Base-by-base conservation (phyloP, 2,113 vertebrate genomes). In the Cavia aperea region DNA sequence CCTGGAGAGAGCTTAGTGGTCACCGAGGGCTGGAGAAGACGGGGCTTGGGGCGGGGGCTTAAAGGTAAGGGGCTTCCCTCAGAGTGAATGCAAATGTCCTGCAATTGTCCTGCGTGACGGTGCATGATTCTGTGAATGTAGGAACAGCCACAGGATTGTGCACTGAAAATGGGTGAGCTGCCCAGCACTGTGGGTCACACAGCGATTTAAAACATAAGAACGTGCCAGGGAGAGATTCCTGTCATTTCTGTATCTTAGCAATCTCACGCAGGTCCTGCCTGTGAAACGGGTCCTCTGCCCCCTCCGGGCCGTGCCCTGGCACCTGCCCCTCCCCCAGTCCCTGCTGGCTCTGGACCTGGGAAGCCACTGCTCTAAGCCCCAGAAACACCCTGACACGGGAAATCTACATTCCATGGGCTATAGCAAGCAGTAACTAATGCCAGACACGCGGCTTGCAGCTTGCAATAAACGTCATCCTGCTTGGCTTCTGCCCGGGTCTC, bases 401-500 rank as follows among this genome's bases (percentile, higher is more conserved):
- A 91, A 88, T 93, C 95, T 88, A 23, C 92, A 89, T 92, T 90
- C 87, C 89, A 56, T 51, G 72, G 91, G 91, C 79, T 92, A 82
- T 91, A 36, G 24, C 73, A 4, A 72, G 92, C 91, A 83, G 94
- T 95, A 90, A 96, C 77, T 88, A 94, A 94, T 83, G 95, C 95
- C 94, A 92, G 96, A 63, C 94, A 68, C 79, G 82, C 16, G 19
- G 89, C 94, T 78, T 58, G 83, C 33, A 31, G 95, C 92, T 91
- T 1, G 78, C 94, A 77, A 66, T 94, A 96, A 95, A 91, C 90
- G 96, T 94, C 96, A 94, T 51, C 95, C 93, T 79, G 86, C n/a
- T 86, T 83, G 96, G 95, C 96, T 95, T 92, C 96, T 24, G 94
- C 88, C 94, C 95, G 95, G 95, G 94, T 58, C 94, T 97, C 95